These are phyloP conservation scores for Hoplias malabaricus DNA, from an alignment of 2,113 vertebrate species.

Conservation along the genomic window DNA sequence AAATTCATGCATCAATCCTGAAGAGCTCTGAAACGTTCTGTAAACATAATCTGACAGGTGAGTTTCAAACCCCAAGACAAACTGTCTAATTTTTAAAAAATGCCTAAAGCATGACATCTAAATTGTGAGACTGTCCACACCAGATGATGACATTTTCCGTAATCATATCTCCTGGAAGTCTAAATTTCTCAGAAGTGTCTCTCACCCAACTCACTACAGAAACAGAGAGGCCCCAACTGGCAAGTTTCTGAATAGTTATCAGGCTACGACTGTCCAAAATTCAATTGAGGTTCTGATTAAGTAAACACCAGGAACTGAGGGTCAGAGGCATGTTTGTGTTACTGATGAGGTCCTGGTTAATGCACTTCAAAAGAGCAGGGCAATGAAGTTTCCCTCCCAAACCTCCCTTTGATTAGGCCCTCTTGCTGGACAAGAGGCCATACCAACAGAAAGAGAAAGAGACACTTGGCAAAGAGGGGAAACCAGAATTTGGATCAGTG, in stretches of 20 bases:
- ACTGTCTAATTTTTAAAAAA: too few relatives aligned
- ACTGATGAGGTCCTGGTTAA: slow-evolving; percentile 12
- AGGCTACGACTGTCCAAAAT: slow-evolving; percentile 30
- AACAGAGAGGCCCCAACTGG: not conserved
- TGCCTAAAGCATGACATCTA: too few relatives aligned
- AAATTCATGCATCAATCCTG: too few relatives aligned
- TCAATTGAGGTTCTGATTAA: slow-evolving; percentile 35
- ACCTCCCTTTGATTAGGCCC: not conserved
- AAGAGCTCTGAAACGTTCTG: too few relatives aligned
- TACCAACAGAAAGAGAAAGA: not conserved
- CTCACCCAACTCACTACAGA: not conserved
- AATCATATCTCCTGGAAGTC: not conserved
- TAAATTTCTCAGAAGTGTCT: slow-evolving; percentile 9
- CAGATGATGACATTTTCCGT: not conserved
- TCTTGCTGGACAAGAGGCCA: not conserved
- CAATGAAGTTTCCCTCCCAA: slow-evolving; percentile 64
- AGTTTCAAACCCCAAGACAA: too few relatives aligned
- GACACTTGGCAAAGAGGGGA: not conserved
- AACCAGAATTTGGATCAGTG: not conserved
- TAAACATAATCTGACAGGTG: too few relatives aligned
- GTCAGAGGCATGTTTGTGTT: not conserved
- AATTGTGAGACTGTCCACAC: too few relatives aligned
- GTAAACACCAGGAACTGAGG: slow-evolving; percentile 25
- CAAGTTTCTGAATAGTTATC: slow-evolving; percentile 22
- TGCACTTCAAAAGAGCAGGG: slow-evolving; percentile 50